Evolutionary conservation across 2,888 invertebrate genomes (phyloP), one percentile per base, ranked within the genome.

Genomic region (Aplocera efformata): DNA sequence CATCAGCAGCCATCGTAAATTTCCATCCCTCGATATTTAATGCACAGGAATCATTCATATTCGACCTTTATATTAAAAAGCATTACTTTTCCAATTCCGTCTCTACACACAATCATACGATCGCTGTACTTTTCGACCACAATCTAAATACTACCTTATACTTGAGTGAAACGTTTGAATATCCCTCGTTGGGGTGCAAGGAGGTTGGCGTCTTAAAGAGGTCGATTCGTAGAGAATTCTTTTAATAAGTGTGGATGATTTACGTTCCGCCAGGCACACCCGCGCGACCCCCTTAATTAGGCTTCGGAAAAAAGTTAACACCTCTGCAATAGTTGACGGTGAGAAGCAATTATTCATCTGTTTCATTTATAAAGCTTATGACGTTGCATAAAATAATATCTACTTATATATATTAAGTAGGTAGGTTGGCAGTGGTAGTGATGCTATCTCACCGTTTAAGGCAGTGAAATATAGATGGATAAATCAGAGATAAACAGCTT

Each of bases 191-290:
- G 6, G 23, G 46, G 58, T 33, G 52, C 25, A 58, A 63, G 60
- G 57, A 76, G 69, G 67, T 72, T 60, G 60, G 65, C 63, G 67
- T 72, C 79, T 77, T 78, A 72, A 79, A 69, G 70, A 76, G 71
- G 72, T 83, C 76, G 83, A 83, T 82, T 81, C 76, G 71, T 67
- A 66, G 69, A 67, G 68, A 72, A 75, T 80, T 80, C 76, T 82
- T 85, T 85, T 85, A 86, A 86, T 85, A 85, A 85, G 81, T 72
- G 68, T 57, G 68, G 67, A 81, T 85, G 85, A 86, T 85, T 86
- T 85, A 86, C 85, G 80, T 72, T 68, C 65, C 67, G 84, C 79
- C 85, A 85, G 52, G 61, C 60, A 63, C 85, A 85, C 70, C 67
- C 69, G 85, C 35, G 81, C 54, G 72, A 67, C 47, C 55, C 61